Evolutionary conservation across 2,888 invertebrate genomes (phyloP), one percentile per base, ranked within the genome.

Genomic region (Gastracanthus pulcherrimus): DNA sequence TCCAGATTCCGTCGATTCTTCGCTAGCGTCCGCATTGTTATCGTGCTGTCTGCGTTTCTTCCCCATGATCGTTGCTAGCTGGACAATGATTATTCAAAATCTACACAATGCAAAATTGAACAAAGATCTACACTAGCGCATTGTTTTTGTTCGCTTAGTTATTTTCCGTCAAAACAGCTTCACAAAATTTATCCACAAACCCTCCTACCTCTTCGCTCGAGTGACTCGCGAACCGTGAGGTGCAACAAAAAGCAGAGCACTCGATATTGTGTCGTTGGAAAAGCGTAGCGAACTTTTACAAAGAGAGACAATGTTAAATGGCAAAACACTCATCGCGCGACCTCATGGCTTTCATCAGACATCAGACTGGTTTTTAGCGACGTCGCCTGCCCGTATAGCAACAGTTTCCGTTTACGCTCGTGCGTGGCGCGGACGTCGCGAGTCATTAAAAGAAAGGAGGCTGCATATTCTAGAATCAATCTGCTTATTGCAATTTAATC

Each of bases 1-100:
- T 85, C 94, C 94, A 23, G 95, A 95, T 88, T 96, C 96, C 0
- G 95, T 95, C 4, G 96, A 95, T 55, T 87, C 87, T 45, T 92
- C 93, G 84, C 94, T 94, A 75, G 92, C 93, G 85, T 94, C 94
- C 85, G 93, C 94, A 66, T 93, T 93, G 45, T 94, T 94, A 87
- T 95, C 95, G 85, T 93, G 93, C 90, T 96, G 95, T 91, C 95
- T 87, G 4, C 81, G 78, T 36, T 80, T 80, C 31, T 75, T 82
- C 13, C 69, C 67, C 76, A 81, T 78, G 60, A 48, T 72, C 9
- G 29, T 62, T 34, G 16, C 29, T 26, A 60, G 16, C 62, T 67
- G 7, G 45, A 38, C 26, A 16, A 31, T 26, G 36, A 36, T 55
- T 51, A 9, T 38, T 23, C 13, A 72, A 62, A 34, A 6, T 45